Evolutionary conservation across 1,140 invertebrate species (phyloP).

Genomic region (Chironomus tepperi): DNA sequence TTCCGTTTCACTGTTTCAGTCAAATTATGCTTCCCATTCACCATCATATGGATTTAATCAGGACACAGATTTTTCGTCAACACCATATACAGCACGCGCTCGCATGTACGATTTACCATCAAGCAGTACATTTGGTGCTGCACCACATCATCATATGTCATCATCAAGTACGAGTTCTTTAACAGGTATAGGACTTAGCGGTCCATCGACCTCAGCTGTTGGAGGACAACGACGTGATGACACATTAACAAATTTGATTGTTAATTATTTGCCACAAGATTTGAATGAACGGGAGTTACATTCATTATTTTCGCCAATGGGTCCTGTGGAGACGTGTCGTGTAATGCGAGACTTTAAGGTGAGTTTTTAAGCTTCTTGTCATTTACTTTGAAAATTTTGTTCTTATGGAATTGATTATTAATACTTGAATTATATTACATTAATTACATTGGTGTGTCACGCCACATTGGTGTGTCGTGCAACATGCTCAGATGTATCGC

Average conservation of each 20-base stretch:
- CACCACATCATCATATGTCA: constrained; percentile 36
- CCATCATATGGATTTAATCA: constrained; percentile 30
- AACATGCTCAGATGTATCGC: too few relatives aligned
- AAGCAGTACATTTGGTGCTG: constrained; percentile 30
- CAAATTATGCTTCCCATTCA: constrained; percentile 38
- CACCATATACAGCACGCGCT: constrained; percentile 36
- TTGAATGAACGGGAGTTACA: constrained; percentile 86
- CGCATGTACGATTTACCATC: constrained; percentile 30
- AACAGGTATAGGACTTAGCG: constrained; percentile 33
- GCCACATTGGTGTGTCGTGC: too few relatives aligned
- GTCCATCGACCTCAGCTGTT: constrained; percentile 29
- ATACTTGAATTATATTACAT: too few relatives aligned
- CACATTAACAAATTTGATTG: constrained; percentile 71
- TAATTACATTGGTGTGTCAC: too few relatives aligned
- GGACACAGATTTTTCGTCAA: constrained; percentile 39
- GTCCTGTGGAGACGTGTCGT: constrained; percentile 77
- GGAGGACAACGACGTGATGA: constrained; percentile 27
- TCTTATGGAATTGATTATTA: neutral
- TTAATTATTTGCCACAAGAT: constrained; percentile 91
- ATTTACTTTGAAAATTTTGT: neutral
- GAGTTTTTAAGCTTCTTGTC: constrained; percentile 29
- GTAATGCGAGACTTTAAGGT: constrained; percentile 88
- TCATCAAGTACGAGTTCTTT: constrained; percentile 39
- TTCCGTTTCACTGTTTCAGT: constrained; percentile 34
- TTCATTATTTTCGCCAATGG: constrained; percentile 78